Evolutionary conservation across 2,797 vertebrate species (phyloP), one percentile per base, ranked within the genome.

Genomic region (Typhlichthys eigenmanni): DNA sequence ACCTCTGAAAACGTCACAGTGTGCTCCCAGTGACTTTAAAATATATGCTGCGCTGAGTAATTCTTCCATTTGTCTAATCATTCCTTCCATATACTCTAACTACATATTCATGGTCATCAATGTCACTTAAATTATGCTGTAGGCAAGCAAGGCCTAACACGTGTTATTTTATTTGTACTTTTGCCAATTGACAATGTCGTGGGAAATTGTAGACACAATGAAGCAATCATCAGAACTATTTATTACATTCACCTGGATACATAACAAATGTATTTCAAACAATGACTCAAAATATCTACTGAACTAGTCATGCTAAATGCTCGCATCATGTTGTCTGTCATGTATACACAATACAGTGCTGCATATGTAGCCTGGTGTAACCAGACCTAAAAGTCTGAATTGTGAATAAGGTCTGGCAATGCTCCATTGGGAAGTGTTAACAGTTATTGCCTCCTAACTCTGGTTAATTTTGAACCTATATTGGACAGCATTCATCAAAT

Each of bases 11-110:
- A 70, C 13, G 69, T 76, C 60, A 74, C 32, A 74, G 65, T 72
- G 66, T 7, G 57, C 72, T 53, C 16, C 54, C 12, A 43, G 48
- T 47, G 64, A 50, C 69, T 65, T 16, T 24, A 47, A 49, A 13
- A 71, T 14, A 49, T 1, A 17, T 17, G 3, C 43, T 46, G 55
- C 13, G 47, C 48, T 49, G 10, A 45, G 49, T 69, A 78, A 71
- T 68, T 57, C 72, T 81, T 29, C 66, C 61, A 69, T 82, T 80
- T 73, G 72, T 82, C 50, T 49, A 50, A 63, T 8, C 59, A 43
- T 24, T 57, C 74, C 66, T 43, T 24, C 24, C 32, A 58, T 67
- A 72, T 48, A 63, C 24, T 70, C 75, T 64, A n/a, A 55, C 43
- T 47, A 6, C 11, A 45, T 49, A 3, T 55, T 59, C 34, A 24